phyloP scores from a whole-genome alignment of 2,797 vertebrate genomes.

The Microctenopoma lineatum region DNA sequence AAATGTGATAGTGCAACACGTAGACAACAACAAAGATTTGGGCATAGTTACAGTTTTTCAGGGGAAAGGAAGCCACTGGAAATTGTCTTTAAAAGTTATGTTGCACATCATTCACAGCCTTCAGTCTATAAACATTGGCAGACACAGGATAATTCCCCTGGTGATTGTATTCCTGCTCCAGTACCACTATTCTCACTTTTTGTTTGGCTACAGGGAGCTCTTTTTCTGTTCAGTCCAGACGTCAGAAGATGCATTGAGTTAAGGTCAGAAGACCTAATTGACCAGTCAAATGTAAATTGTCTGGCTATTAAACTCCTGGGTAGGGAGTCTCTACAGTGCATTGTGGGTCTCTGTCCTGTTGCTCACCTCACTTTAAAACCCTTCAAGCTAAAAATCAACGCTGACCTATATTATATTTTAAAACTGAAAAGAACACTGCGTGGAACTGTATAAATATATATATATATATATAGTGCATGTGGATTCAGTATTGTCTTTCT shows the following conservation, averaged over 20 bases:
- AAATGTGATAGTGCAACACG: background rate
- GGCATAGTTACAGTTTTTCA: background rate
- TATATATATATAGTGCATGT: background rate
- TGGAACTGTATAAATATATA: background rate
- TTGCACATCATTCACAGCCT: constrained; percentile 1
- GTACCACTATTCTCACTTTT: constrained; percentile 10
- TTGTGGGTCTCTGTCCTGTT: constrained; percentile 9
- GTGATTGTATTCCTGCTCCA: constrained; percentile 9
- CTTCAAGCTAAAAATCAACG: constrained; percentile 1
- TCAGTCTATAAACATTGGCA: constrained; percentile 3
- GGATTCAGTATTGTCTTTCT: background rate
- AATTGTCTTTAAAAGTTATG: background rate
- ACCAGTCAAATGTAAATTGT: constrained; percentile 2
- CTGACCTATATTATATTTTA: constrained; percentile 8
- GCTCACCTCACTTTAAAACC: constrained; percentile 7
- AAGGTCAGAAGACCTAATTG: constrained; percentile 13
- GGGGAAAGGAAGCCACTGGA: background rate
- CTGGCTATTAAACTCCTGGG: constrained; percentile 4
- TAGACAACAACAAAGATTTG: no score
- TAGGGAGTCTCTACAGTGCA: constrained; percentile 2
- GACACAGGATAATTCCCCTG: constrained; percentile 3
- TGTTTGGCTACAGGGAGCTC: constrained; percentile 3
- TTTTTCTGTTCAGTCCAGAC: background rate
- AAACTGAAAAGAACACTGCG: background rate
- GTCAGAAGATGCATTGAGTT: constrained; percentile 15